Evolutionary conservation across 2,797 vertebrate species (phyloP).

Genomic region (Gymnodraco acuticeps): DNA sequence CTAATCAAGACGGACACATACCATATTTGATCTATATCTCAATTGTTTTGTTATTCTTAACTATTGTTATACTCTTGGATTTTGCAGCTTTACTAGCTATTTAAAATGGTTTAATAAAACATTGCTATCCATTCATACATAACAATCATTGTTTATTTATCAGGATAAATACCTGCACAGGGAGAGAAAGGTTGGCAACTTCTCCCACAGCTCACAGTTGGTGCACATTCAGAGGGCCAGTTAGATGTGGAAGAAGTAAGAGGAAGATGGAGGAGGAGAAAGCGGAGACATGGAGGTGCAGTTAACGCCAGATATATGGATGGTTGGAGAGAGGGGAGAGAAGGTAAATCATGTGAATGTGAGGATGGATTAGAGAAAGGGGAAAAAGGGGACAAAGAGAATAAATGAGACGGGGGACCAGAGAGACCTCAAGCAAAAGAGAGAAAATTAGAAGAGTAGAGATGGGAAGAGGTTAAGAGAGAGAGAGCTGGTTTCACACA

Average conservation of each 20-base stretch:
- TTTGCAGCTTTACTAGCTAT: not conserved
- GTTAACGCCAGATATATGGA: conserved; percentile 10
- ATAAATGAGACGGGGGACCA: not conserved
- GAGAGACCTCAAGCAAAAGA: conserved; percentile 5
- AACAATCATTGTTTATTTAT: conserved; percentile 58
- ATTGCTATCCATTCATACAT: conserved; percentile 7
- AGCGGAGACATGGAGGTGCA: not conserved
- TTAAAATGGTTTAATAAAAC: conserved; percentile 2
- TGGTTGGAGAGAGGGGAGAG: not conserved
- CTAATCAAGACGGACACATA: not conserved
- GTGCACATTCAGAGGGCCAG: conserved; percentile 27
- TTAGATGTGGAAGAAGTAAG: conserved; percentile 1
- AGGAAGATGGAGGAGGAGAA: not conserved
- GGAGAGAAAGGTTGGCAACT: conserved; percentile 67
- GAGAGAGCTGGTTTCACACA: conserved; percentile 33
- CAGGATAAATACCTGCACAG: conserved; percentile 47
- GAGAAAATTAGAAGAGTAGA: conserved; percentile 20
- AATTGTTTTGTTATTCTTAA: not conserved
- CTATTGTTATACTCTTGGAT: not conserved
- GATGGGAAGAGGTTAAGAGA: conserved; percentile 10
- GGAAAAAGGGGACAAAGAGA: conserved; percentile 1
- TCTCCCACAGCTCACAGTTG: conserved; percentile 65
- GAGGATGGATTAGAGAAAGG: conserved; percentile 21
- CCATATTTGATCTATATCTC: not conserved
- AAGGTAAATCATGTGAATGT: not conserved